Conservation (phyloP, 2,888 invertebrate genomes). For the Drosophila setosimentum region DNA sequence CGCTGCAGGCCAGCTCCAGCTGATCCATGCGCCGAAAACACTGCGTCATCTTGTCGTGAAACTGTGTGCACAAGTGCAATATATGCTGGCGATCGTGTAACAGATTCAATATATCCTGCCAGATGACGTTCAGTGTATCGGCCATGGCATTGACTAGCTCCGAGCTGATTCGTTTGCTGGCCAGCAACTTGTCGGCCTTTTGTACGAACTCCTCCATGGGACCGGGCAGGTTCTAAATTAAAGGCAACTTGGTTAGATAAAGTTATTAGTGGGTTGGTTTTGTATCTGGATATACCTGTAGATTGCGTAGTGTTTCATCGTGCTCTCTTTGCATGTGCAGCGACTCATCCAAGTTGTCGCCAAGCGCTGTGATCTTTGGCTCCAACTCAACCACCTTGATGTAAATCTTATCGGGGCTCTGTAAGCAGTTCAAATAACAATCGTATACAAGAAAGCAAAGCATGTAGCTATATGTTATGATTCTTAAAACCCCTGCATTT, state of each 20-base stretch:
- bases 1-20: conserved; percentile 89
- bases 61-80: conserved; percentile 91
- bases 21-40: conserved; percentile 89
- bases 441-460: conserved; percentile 17
- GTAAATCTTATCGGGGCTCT: conserved; percentile 93
- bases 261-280: not conserved
- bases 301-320: conserved; percentile 92
- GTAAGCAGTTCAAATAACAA: conserved; percentile 79
- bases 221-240: conserved; percentile 91
- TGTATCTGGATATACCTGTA: conserved; percentile 88
- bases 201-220: conserved; percentile 94
- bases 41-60: conserved; percentile 90
- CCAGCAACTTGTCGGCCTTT: conserved; percentile 94
- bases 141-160: conserved; percentile 96
- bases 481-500: not conserved
- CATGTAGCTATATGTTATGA: not conserved
- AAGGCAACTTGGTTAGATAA: not conserved
- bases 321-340: conserved; percentile 91
- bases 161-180: conserved; percentile 90
- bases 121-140: conserved; percentile 90
- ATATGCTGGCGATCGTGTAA: conserved; percentile 91
- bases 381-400: conserved; percentile 94
- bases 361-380: conserved; percentile 93
- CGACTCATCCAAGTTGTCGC: conserved; percentile 91
- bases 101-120: conserved; percentile 93